Percentiles rank a stretch among this genome's conserved stretches.
Evolutionary conservation across 92 coral and sea anemone species (phyloP).

Genomic region (Anthopleura xanthogrammica): DNA sequence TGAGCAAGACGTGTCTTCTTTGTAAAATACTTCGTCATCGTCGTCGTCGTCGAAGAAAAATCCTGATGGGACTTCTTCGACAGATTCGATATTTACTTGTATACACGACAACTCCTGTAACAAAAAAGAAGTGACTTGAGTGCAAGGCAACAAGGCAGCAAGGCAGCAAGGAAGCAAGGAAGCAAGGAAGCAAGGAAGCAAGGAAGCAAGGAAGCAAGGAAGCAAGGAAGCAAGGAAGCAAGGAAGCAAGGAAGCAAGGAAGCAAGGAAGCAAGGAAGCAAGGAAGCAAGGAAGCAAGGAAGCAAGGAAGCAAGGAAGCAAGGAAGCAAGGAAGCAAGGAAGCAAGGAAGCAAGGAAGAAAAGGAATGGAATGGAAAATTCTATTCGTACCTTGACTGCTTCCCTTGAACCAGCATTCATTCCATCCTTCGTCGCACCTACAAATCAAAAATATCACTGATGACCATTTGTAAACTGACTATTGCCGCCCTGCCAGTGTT

Average conservation of each 20-base stretch:
- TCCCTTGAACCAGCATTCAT: neutral
- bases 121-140: neutral
- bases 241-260: neutral
- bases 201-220: neutral
- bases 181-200: too few species aligned
- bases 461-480: too few species aligned
- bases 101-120: constrained; percentile 69
- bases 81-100: constrained; percentile 58
- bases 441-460: neutral
- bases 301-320: neutral
- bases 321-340: neutral
- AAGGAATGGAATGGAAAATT: neutral
- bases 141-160: too few species aligned
- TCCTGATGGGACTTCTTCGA: constrained; percentile 31
- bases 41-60: constrained; percentile 45
- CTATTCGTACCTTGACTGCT: constrained; percentile 8
- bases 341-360: neutral
- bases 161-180: too few species aligned
- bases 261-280: neutral
- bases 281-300: neutral
- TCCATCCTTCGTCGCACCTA: constrained; percentile 45
- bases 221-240: neutral
- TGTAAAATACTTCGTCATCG: constrained; percentile 13
- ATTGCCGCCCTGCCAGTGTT: too few species aligned
- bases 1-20: neutral